phyloP scores from a whole-genome alignment of 2,113 vertebrate species.

The Cheirogaleus medius region DNA sequence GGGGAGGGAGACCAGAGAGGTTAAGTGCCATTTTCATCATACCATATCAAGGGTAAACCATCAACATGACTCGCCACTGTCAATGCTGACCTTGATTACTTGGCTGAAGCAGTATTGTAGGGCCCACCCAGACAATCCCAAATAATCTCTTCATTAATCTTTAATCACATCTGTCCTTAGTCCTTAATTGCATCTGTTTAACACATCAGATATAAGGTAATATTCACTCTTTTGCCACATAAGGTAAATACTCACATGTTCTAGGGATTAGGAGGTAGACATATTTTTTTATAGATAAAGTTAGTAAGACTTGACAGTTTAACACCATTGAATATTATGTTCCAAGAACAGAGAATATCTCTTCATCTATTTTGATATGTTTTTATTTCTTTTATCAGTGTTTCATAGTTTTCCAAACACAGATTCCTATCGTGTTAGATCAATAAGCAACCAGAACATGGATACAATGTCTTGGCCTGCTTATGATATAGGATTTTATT shows the following conservation, averaged over 20 bases:
- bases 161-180: background rate
- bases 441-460: background rate
- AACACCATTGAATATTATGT: background rate
- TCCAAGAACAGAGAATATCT: background rate
- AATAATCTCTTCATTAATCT: background rate
- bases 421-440: background rate
- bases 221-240: background rate
- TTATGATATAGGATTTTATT: background rate
- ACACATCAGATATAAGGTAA: background rate
- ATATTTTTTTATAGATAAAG: background rate
- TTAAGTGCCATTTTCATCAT: background rate
- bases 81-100: background rate
- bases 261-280: background rate
- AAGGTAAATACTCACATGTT: background rate
- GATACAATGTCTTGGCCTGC: too few relatives aligned
- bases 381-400: background rate
- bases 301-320: background rate
- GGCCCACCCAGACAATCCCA: background rate
- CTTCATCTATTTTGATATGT: background rate
- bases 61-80: background rate
- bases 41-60: background rate
- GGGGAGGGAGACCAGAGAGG: background rate
- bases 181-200: background rate
- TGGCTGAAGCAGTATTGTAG: background rate
- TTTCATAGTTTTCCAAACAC: background rate